Base-by-base conservation (phyloP, 2,113 vertebrate genomes). In the Terrapene triunguis region DNA sequence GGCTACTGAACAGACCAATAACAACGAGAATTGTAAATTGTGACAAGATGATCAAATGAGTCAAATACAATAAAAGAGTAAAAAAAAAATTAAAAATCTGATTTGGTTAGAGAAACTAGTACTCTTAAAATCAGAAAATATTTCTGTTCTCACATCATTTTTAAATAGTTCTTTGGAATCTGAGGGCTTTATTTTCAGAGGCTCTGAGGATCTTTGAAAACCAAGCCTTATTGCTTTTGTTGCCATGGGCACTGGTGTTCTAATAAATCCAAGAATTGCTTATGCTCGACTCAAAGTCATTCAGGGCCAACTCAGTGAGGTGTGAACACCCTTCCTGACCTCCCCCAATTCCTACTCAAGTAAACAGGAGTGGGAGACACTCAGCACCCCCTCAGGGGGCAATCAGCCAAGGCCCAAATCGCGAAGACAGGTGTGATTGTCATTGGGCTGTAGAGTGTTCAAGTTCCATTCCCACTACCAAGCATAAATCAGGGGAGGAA, bases 21-120 rank as follows among this genome's bases (percentile, higher is more conserved):
- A 89, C 74, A 62, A 79, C 9, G 1, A 13, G 55, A 25, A 54
- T 62, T 95, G 87, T 72, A 89, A 92, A 95, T 1, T 69, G 35
- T 80, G 55, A 88, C 38, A 93, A 90, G 19, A 92, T 44, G n/a
- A 92, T 27, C 35, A 93, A 95, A 90, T 62, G 48, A 93, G 69
- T 5, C 1, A 3, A 53, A 87, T 51, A 55, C n/a, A 74, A 22
- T 25, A 82, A 86, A 82, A 44, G 6, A 4, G 4, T 44, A 29
- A 47, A 78, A 47, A 6, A 78, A 27, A 35, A 35, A 1, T 22
- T 7, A 44, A 84, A 90, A 65, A 38, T 25, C 44, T 79, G 65
- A 74, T 50, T 54, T 42, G 48, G 53, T 87, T 90, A 80, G 91
- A 85, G 4, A 82, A 21, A 55, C 79, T 1, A 48, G 10, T 27